Evolutionary conservation across 2,888 invertebrate genomes (phyloP), one percentile per base, ranked within the genome.

Genomic region (Limenitis camilla): DNA sequence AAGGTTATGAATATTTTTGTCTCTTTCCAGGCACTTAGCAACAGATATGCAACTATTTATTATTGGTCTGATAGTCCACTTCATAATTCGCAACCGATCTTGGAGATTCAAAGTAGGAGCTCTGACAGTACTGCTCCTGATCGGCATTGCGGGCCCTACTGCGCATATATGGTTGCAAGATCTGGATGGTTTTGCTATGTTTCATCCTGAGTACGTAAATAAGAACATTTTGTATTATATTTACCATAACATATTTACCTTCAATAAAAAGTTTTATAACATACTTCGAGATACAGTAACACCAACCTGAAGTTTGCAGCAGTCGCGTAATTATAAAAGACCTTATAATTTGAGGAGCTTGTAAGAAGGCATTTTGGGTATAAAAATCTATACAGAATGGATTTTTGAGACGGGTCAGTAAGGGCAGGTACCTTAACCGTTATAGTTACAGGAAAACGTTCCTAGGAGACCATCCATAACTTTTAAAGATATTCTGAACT

Each of bases 31-130:
- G 74, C 68, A 72, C 57, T 59, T 73, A 39, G 74, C 69, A 29
- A 63, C 67, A n/a, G 74, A 75, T 56, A 71, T 64, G 41, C 74
- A 74, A 53, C 55, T 76, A 19, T 69, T 69, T 55, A 53, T 63
- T 33, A 8, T 68, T 4, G 69, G 69, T 1, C 55, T 73, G 30
- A 4, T 67, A 0, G 50, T 68, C 4, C 65, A 46, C 27, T 48
- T 48, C n/a, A 6, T 11, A 8, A 39, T 46, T 9, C 30, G 46
- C 7, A 19, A 39, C n/a, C 30, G 46, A 4, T 39, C 38, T 27
- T 5, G 2, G 3, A 39, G 9, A 8, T 39, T 39, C 9, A 31
- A 39, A 6, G 19, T 39, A 1, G 1, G 7, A 11, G 9, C 39
- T 5, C 31, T 46, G 19, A 19, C 19, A 6, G 10, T 5, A 6